These are phyloP conservation scores for Phodopus roborovskii DNA, from an alignment of 2,113 vertebrate genomes.

Conservation along the genomic window DNA sequence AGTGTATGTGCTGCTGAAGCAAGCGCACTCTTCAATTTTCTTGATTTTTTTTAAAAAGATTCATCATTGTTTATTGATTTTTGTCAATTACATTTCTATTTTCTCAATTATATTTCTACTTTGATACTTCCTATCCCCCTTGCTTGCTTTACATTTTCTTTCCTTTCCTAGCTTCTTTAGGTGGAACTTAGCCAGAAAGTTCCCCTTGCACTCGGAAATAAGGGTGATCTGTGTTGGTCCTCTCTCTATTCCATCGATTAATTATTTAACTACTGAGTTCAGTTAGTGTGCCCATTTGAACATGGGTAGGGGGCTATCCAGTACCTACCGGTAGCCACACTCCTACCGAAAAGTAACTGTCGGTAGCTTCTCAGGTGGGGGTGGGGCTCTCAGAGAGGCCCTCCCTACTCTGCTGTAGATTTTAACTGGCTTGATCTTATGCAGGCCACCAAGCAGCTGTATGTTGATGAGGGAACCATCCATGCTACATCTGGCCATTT, in stretches of 20 bases:
- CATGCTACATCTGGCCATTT: no score
- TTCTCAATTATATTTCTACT: background rate
- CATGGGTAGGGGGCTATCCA: background rate
- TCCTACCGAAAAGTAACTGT: background rate
- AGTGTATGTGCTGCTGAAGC: no score
- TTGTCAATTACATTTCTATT: background rate
- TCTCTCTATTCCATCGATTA: background rate
- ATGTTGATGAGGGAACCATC: no score
- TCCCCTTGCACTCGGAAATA: background rate
- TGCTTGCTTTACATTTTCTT: background rate
- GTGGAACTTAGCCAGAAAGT: background rate
- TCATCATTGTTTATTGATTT: background rate
- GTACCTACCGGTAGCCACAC: background rate
- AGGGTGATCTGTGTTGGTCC: background rate
- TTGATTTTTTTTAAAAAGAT: background rate
- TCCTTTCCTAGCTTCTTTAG: background rate
- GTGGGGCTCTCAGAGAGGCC: background rate
- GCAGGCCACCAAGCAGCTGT: no score
- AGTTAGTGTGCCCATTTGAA: background rate
- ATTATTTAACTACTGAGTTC: background rate
- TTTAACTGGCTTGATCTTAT: no score
- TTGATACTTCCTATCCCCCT: background rate
- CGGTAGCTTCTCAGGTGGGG: background rate
- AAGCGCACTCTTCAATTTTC: background rate
- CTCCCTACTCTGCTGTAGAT: background rate